These are phyloP conservation scores for Astropecten irregularis DNA, from an alignment of 53 echinoderm and acorn worm species.

Conservation along the genomic window DNA sequence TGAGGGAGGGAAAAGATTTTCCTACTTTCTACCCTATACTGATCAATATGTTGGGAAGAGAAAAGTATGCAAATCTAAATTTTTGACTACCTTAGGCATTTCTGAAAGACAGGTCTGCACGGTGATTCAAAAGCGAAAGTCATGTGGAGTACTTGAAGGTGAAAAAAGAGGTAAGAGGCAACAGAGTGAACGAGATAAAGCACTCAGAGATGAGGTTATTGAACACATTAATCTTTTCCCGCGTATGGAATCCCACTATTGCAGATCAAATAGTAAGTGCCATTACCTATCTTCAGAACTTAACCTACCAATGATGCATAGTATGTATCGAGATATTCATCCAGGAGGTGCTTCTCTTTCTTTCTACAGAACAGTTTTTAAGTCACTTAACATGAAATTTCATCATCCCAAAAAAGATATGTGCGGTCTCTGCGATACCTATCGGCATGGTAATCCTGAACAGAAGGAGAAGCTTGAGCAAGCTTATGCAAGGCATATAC, in stretches of 20 bases:
- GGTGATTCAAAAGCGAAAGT: neutral
- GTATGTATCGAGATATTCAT: slow-evolving; percentile 19
- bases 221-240: slow-evolving; percentile 51
- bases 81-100: slow-evolving; percentile 25
- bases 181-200: neutral
- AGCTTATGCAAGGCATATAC: neutral
- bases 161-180: slow-evolving; percentile 26
- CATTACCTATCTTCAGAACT: slow-evolving; percentile 58
- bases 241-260: slow-evolving; percentile 42
- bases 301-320: slow-evolving; percentile 55
- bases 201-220: neutral
- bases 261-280: slow-evolving; percentile 32
- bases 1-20: neutral
- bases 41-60: neutral
- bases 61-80: neutral
- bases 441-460: neutral
- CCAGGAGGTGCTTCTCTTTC: slow-evolving; percentile 11
- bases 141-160: slow-evolving; percentile 16
- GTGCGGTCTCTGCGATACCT: slow-evolving; percentile 53
- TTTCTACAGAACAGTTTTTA: slow-evolving; percentile 37
- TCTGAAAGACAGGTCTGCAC: slow-evolving; percentile 22
- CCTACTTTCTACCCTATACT: neutral
- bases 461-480: neutral
- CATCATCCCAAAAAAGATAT: slow-evolving; percentile 62
- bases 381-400: slow-evolving; percentile 28